phyloP scores from a whole-genome alignment of 2,888 invertebrate species.

The Limnephilus marmoratus region DNA sequence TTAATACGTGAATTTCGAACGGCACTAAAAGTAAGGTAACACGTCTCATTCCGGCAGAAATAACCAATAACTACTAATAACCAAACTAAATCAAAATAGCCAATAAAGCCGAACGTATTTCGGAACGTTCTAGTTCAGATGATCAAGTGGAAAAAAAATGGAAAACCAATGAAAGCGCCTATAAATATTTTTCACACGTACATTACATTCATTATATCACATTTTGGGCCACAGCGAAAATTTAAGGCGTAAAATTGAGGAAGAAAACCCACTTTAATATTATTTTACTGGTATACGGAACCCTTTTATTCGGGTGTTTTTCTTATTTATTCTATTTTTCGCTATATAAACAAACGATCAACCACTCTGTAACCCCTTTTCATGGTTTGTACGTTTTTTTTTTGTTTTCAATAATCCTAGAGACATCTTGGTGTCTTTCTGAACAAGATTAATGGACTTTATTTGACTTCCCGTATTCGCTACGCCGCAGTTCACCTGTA shows the following conservation, averaged over 20 bases:
- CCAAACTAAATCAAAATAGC: not conserved
- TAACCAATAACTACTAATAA: not conserved
- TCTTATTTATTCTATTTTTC: not conserved
- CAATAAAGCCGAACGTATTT: not conserved
- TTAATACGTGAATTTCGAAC: not conserved
- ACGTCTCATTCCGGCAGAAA: not conserved
- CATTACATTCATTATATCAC: not conserved
- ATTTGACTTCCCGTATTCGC: not conserved
- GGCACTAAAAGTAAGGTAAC: not conserved
- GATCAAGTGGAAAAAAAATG: not conserved
- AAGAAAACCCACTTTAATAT: not conserved
- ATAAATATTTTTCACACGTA: not conserved
- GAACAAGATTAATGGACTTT: not conserved
- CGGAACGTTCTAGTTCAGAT: not conserved
- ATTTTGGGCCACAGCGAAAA: not conserved
- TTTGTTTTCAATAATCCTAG: not conserved
- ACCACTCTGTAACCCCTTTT: not conserved
- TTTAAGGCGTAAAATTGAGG: not conserved
- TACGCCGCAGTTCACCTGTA: not conserved
- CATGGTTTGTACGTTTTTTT: not conserved
- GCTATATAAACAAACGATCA: not conserved
- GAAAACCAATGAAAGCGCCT: not conserved
- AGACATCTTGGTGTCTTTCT: not conserved
- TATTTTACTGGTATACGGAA: not conserved
- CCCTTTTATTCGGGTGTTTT: not conserved